Conservation (phyloP, 2,888 invertebrate species). For the Capitulum mitella region DNA sequence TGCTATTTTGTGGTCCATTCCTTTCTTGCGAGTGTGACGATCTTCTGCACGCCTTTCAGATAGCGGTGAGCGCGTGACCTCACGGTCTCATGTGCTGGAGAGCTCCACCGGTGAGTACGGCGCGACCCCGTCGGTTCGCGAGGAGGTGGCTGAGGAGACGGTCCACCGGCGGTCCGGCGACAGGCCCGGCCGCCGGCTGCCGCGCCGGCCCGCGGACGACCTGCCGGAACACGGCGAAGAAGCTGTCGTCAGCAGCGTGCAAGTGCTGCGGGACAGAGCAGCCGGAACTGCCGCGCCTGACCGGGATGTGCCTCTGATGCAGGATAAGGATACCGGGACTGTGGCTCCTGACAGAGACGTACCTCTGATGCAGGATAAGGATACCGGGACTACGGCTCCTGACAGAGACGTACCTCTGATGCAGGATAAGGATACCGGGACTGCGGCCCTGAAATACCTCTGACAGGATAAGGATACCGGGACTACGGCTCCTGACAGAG, state of each 20-base stretch:
- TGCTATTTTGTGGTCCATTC: too few species aligned
- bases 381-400: too few species aligned
- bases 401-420: too few species aligned
- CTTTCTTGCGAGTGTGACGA: too few species aligned
- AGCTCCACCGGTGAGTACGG: not conserved
- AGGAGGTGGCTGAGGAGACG: not conserved
- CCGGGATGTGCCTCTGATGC: not conserved
- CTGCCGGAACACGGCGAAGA: not conserved
- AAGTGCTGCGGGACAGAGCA: not conserved
- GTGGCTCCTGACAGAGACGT: not conserved
- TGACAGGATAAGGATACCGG: too few species aligned
- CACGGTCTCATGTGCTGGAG: not conserved
- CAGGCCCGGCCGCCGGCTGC: not conserved
- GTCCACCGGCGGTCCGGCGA: not conserved
- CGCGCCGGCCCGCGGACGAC: not conserved
- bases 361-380: not conserved
- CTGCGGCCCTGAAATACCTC: too few species aligned
- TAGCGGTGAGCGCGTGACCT: not conserved
- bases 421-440: too few species aligned
- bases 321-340: not conserved
- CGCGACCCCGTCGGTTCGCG: not conserved
- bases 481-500: too few species aligned
- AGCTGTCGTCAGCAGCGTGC: not conserved
- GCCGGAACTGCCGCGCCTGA: not conserved
- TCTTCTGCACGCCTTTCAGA: too few species aligned